Evolutionary conservation across 2,797 vertebrate genomes (phyloP).

Genomic region (Notamacropus eugenii): DNA sequence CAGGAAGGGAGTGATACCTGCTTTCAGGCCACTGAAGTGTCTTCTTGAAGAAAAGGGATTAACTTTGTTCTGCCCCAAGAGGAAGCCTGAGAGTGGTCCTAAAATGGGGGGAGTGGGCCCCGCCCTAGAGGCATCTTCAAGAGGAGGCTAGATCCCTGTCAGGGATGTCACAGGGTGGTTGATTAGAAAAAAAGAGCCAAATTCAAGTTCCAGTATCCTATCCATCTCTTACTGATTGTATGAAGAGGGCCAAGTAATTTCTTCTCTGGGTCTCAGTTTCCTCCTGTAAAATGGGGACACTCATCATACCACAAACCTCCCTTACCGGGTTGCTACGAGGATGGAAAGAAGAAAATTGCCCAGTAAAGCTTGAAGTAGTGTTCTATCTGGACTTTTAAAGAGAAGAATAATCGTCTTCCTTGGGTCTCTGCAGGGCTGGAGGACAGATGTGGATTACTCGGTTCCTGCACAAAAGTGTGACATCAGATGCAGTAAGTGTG

Average conservation of each 20-base stretch:
- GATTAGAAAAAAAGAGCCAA: not conserved
- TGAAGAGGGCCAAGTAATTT: not conserved
- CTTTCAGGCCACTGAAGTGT: not conserved
- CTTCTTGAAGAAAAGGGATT: not conserved
- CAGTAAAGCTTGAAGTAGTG: not conserved
- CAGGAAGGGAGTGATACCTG: not conserved
- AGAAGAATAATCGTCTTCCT: not conserved
- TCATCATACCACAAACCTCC: not conserved
- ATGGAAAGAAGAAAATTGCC: no score
- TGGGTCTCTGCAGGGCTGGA: conserved; percentile 76
- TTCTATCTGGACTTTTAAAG: conserved; percentile 13
- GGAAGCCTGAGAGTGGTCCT: not conserved
- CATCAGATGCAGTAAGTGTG: conserved; percentile 80
- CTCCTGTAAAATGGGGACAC: not conserved
- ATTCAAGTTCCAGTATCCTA: not conserved
- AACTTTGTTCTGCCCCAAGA: not conserved
- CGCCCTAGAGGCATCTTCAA: not conserved
- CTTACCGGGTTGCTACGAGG: not conserved
- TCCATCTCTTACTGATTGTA: not conserved
- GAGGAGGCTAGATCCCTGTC: not conserved
- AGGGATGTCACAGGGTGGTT: not conserved
- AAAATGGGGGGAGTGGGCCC: not conserved
- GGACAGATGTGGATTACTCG: conserved; percentile 84
- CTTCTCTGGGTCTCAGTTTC: not conserved
- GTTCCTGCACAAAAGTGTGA: conserved; percentile 82